Evolutionary conservation across 2,113 vertebrate genomes (phyloP), one percentile per base, ranked within the genome.

Genomic region (Nansenia antarctica): DNA sequence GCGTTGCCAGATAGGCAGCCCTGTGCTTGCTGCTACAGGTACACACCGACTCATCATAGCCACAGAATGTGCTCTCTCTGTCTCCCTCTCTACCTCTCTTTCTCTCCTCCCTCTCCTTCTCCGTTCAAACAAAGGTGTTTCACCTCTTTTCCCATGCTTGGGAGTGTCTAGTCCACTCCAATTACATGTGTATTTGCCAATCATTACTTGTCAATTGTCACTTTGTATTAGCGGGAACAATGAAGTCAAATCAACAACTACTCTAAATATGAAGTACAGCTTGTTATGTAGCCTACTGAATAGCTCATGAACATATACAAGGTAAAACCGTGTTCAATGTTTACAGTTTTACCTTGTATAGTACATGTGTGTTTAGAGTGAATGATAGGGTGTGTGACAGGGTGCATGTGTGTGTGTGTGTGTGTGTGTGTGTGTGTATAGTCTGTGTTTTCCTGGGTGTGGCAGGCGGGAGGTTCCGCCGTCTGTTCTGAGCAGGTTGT

Each of bases 381-480:
- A 20, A 57, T 63, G 30, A 32, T 29, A 32, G 29, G 26, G 31
- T 15, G 37, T 45, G 7, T 20, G 64, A 20, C 14, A 1, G 27
- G 3, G 27, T 30, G 54, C 5, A 18, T 27, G 60, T 37, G 3
- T 35, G 31, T 35, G 29, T 57, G 57, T n/a, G 29, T n/a, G 30
- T 60, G 29, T 32, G 57, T 35, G 32, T 35, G 31, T 52, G 73
- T 70, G 62, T 79, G 81, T 79, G 80, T 79, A 75, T 45, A 52
- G 79, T 70, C 74, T 81, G 77, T 80, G 78, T 85, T 73, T 77
- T 63, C 64, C 69, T 62, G 80, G 81, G 86, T 67, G 79, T 82
- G 81, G 79, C 83, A 70, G 11, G 0, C n/a, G n/a, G n/a, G 69
- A 32, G 45, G 62, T 80, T 86, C 82, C 83, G 79, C 58, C 81